Evolutionary conservation across 2,888 invertebrate genomes (phyloP).

Genomic region (Chirona hameri): DNA sequence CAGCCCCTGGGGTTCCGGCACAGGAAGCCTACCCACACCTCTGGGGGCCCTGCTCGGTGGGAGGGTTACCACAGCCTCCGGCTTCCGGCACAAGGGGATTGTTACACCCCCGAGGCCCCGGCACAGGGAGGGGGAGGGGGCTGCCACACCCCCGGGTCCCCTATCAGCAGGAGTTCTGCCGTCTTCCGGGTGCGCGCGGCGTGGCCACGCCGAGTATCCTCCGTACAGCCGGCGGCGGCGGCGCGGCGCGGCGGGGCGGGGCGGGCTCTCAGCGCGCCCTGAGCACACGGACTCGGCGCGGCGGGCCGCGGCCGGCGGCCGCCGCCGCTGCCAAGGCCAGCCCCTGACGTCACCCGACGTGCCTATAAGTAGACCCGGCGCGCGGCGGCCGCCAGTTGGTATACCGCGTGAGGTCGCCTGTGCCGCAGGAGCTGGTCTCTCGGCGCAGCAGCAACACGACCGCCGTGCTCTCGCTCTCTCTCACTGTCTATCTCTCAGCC

Average conservation of each 20-base stretch:
- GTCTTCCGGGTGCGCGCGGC: not conserved
- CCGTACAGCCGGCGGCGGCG: not conserved
- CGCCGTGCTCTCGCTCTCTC: not conserved
- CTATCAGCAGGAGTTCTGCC: not conserved
- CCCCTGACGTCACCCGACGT: not conserved
- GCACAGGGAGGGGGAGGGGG: too few species aligned
- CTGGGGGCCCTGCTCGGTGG: too few species aligned
- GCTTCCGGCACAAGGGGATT: too few species aligned
- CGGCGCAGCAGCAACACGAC: not conserved
- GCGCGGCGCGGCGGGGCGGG: too few species aligned
- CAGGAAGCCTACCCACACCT: too few species aligned
- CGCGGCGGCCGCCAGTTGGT: not conserved
- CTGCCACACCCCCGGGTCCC: not conserved
- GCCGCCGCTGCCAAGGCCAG: not conserved
- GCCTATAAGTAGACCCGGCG: conserved; percentile 13
- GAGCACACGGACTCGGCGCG: too few species aligned
- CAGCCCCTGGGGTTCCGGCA: too few species aligned
- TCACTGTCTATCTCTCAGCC: too few species aligned
- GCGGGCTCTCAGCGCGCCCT: too few species aligned
- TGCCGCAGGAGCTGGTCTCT: conserved; percentile 24
- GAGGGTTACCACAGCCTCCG: too few species aligned
- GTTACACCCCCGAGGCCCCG: too few species aligned
- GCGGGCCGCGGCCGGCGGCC: not conserved
- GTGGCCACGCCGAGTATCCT: not conserved
- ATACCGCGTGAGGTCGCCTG: not conserved